Percentiles rank a stretch among this genome's conserved stretches.
These are phyloP conservation scores for Nowickia ferox DNA, from an alignment of 2,888 invertebrate genomes.

Conservation along the genomic window DNA sequence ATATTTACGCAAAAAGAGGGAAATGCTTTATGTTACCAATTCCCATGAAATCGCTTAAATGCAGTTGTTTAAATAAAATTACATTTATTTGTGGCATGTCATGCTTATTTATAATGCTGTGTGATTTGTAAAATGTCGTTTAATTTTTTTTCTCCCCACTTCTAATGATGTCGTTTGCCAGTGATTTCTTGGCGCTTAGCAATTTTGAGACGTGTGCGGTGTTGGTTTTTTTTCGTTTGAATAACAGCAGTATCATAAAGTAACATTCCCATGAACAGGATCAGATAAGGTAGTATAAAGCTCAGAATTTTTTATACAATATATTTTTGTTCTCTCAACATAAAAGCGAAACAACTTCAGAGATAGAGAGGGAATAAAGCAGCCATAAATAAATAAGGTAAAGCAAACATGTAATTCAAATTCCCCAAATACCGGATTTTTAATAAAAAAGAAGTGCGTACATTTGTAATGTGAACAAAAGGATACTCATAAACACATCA, in stretches of 20 bases:
- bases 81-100: slow-evolving; percentile 25
- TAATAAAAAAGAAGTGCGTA: neutral
- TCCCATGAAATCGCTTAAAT: neutral
- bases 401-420: neutral
- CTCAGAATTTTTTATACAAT: too few relatives aligned
- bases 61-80: slow-evolving; percentile 25
- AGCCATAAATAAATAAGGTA: neutral
- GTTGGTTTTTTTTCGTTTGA: too few relatives aligned
- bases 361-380: neutral
- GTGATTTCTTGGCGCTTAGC: neutral
- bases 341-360: neutral
- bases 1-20: neutral
- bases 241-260: neutral
- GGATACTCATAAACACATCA: neutral
- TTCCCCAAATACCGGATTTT: neutral
- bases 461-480: neutral
- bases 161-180: slow-evolving; percentile 27
- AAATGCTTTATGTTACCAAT: neutral
- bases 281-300: too few relatives aligned
- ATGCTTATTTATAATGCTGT: slow-evolving; percentile 30
- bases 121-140: slow-evolving; percentile 2
- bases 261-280: too few relatives aligned
- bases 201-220: neutral
- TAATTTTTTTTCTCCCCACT: neutral
- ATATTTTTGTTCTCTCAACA: too few relatives aligned